Conservation (phyloP, 1,140 invertebrate genomes). For the Macrosteles quadrilineatus region DNA sequence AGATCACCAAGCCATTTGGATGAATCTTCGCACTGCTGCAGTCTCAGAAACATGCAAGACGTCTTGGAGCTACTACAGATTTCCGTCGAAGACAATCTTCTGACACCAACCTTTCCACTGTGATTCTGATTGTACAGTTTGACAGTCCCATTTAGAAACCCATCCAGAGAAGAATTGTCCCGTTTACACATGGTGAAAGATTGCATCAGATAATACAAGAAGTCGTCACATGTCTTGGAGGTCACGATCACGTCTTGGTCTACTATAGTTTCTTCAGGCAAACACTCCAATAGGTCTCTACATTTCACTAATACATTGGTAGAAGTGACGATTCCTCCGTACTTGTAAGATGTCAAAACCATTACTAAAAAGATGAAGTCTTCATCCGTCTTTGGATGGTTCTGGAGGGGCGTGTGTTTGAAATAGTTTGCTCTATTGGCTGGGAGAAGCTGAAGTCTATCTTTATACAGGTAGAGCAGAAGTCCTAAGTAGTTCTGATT, state of each 20-base stretch:
- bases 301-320: not conserved
- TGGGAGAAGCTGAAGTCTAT: not conserved
- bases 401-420: conserved; percentile 1
- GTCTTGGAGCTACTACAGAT: not conserved
- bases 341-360: not conserved
- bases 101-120: not conserved
- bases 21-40: not conserved
- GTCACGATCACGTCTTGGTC: not conserved
- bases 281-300: conserved; percentile 1
- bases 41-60: not conserved
- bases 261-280: not conserved
- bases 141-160: not conserved
- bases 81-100: not conserved
- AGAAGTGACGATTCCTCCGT: not conserved
- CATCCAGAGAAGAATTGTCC: not conserved
- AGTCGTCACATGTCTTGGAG: conserved; percentile 2
- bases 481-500: not conserved
- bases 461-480: conserved; percentile 11
- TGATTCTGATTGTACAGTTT: not conserved
- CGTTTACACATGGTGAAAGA: not conserved
- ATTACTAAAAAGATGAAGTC: not conserved
- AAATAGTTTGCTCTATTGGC: not conserved
- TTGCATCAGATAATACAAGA: not conserved
- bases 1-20: not conserved
- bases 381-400: not conserved